Percentiles rank a stretch among this genome's conserved stretches.
phyloP scores from a whole-genome alignment of 2,113 vertebrate genomes.

The Solea solea region DNA sequence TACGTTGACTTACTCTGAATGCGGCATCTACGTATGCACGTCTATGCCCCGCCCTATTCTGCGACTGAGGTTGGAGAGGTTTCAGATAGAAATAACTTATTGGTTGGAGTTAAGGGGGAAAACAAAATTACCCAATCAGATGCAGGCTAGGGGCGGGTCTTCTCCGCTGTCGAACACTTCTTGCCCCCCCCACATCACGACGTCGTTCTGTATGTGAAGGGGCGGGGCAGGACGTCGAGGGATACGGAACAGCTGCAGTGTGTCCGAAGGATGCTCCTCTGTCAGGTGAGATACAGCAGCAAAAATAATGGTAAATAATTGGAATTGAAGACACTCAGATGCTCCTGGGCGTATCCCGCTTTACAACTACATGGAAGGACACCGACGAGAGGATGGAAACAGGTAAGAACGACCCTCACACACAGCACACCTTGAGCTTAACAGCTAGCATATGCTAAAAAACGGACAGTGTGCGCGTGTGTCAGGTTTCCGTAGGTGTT shows the following conservation, averaged over 20 bases:
- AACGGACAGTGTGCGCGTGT: neutral
- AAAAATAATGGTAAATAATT: neutral
- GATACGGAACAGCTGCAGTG: neutral
- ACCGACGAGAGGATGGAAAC: neutral
- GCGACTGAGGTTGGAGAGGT: too few species aligned
- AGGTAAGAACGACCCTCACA: conserved; percentile 5
- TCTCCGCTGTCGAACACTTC: neutral
- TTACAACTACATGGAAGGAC: neutral
- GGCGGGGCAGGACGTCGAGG: neutral
- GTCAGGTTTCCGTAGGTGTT: neutral
- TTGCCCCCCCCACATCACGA: conserved; percentile 16
- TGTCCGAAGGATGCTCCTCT: conserved; percentile 8
- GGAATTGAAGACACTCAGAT: neutral
- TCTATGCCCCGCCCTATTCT: too few species aligned
- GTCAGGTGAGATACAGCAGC: conserved; percentile 16
- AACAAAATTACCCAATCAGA: neutral
- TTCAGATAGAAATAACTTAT: neutral
- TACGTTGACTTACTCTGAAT: too few species aligned
- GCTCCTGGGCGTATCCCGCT: fast-evolving
- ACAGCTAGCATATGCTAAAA: conserved; percentile 35
- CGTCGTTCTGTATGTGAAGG: conserved; percentile 12
- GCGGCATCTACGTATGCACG: too few species aligned
- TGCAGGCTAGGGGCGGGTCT: neutral
- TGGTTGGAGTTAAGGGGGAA: too few species aligned
- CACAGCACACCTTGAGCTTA: conserved; percentile 17